Percentiles rank a stretch among this genome's conserved stretches.
phyloP scores from a whole-genome alignment of 1,140 invertebrate genomes.

The Drosophila littoralis region DNA sequence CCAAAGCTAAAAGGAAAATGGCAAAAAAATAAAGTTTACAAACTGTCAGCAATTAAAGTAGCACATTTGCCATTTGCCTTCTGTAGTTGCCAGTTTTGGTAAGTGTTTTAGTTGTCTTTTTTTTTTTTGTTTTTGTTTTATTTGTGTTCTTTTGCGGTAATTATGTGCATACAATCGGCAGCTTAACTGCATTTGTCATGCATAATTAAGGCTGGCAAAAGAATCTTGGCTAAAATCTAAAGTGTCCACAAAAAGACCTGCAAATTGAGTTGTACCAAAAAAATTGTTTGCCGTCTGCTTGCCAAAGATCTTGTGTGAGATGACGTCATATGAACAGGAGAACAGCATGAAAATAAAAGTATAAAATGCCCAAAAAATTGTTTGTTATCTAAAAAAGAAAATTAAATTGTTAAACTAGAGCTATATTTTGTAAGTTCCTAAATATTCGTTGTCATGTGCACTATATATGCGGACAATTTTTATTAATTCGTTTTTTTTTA shows the following conservation, averaged over 20 bases:
- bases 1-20: constrained; percentile 56
- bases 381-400: no score
- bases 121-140: constrained; percentile 16
- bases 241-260: constrained; percentile 53
- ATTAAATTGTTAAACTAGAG: no score
- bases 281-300: neutral
- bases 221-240: constrained; percentile 55
- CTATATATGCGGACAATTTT: no score
- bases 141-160: constrained; percentile 47
- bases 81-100: constrained; percentile 60
- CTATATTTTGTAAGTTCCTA: no score
- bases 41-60: constrained; percentile 78
- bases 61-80: constrained; percentile 49
- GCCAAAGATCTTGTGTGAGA: neutral
- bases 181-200: constrained; percentile 68
- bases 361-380: no score
- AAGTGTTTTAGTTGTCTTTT: constrained; percentile 37
- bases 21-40: constrained; percentile 57
- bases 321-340: neutral
- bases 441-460: no score
- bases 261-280: constrained; percentile 34
- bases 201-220: constrained; percentile 69
- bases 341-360: neutral
- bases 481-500: no score
- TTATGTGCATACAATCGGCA: constrained; percentile 78